Base-by-base conservation (phyloP, 2,797 vertebrate genomes). In the Falco berigora region DNA sequence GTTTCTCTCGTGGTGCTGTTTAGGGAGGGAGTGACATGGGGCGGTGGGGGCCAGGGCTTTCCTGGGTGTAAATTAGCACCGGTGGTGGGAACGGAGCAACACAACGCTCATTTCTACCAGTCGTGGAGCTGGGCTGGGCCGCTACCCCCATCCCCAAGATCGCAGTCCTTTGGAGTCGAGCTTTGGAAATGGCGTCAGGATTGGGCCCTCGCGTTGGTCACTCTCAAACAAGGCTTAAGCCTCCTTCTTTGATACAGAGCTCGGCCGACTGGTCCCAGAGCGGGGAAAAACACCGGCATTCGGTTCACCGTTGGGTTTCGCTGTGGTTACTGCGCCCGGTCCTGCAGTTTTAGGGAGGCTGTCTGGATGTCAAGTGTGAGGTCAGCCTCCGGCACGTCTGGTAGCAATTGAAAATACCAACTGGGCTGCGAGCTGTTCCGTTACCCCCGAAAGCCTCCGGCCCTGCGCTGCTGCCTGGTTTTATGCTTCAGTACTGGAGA, bases 261-360 rank as follows among this genome's bases (percentile, higher is more conserved):
- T 81, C 53, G 4, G 53, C 3, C 0, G 0, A 8, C 64, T 50
- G 38, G 66, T 64, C 50, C 66, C 8, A 14, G 83, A 22, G 32
- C 0, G 14, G 46, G 18, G 38, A 24, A 36, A 47, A 38, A 34
- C 25, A 38, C 30, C 2, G 1, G 19, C 44, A 2, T 10, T 62
- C 0, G 0, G 14, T 9, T 73, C 44, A 16, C 1, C 0, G 23
- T 12, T 38, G 14, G 74, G 40, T 76, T 88, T 84, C 23, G 3
- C 21, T 80, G 78, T 20, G 58, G 56, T 83, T 56, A 3, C 52
- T 32, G 59, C 36, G 38, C 53, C 72, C 4, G 12, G 10, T 80
- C 85, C 90, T 74, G 64, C 46, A 32, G 52, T 52, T 93, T n/a
- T 44, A 76, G 68, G 75, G 53, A 14, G 30, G 12, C 6, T 0